Percentiles rank a stretch among this genome's conserved stretches.
These are phyloP conservation scores for Calonectris borealis DNA, from an alignment of 2,113 vertebrate species.

Conservation along the genomic window DNA sequence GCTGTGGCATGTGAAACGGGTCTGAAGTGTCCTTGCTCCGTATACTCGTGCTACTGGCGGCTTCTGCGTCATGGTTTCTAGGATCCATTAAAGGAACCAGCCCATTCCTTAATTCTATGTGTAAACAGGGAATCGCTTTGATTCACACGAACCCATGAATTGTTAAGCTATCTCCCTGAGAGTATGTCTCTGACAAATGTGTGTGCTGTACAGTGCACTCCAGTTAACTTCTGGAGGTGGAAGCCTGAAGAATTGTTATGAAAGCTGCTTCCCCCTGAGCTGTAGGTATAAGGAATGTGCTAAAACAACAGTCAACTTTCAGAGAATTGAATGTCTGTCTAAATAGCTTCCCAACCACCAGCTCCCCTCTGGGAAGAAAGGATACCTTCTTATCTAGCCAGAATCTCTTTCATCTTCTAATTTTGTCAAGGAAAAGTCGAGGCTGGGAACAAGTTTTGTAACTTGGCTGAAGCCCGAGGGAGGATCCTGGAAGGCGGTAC, in stretches of 20 bases:
- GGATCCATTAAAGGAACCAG: neutral
- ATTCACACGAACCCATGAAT: neutral
- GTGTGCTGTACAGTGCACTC: neutral
- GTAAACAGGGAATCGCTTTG: neutral
- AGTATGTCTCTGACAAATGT: neutral
- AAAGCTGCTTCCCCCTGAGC: neutral
- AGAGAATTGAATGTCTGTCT: neutral
- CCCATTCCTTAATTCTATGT: neutral
- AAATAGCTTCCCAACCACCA: neutral
- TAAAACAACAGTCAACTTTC: neutral
- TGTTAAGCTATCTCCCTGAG: neutral
- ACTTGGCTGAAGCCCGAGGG: neutral
- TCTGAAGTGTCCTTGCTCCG: neutral
- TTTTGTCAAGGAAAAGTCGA: neutral
- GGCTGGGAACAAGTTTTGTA: neutral
- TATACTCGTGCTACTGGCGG: neutral
- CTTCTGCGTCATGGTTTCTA: neutral
- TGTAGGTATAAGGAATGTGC: neutral
- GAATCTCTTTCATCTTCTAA: neutral
- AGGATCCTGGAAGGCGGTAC: accelerated
- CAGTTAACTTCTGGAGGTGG: neutral
- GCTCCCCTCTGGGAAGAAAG: neutral
- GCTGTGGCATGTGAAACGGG: neutral
- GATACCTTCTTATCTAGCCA: neutral
- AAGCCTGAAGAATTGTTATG: neutral